Evolutionary conservation across 2,888 invertebrate species (phyloP), one percentile per base, ranked within the genome.

Genomic region (Tortricodes alternella): DNA sequence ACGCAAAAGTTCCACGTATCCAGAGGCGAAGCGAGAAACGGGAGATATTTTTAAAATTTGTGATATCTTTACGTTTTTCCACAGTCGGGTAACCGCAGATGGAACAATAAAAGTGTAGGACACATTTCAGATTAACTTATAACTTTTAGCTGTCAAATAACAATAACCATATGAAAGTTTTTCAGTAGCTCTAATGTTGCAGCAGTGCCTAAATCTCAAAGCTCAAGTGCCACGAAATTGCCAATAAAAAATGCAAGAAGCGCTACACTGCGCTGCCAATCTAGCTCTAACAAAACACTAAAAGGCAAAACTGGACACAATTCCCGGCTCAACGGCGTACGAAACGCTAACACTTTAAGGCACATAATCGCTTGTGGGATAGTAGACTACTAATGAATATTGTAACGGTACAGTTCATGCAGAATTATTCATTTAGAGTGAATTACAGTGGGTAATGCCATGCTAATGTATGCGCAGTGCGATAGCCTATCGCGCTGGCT

Each of bases 381-480:
- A 29, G 24, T 16, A 16, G 27, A 19, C 27, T 49, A 24, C 51
- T 58, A 64, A 67, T 67, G 63, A 65, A 68, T 70, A 67, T 64
- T 68, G 63, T 56, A 62, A 61, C 49, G 48, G 60, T 52, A 58
- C 62, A 50, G 37, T 41, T 34, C 46, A 57, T 62, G 63, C 58
- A 58, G 68, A 72, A 75, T 75, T 76, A 72, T 75, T 72, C 67
- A 72, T 70, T 76, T 65, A 69, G 66, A 58, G 59, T 59, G 66
- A 68, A 71, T 75, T 74, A 70, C 67, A 65, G 46, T 52, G 51
- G 46, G 63, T 73, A 76, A 76, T 76, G 64, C 34, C 61, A 77
- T 76, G 78, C 62, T 73, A 78, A 78, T 78, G 59, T 74, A 78
- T 76, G 65, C 75, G 46, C 37, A 5, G 62, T n/a, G 29, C 66